phyloP scores from a whole-genome alignment of 2,797 vertebrate genomes.

The Arrhamphus sclerolepis region DNA sequence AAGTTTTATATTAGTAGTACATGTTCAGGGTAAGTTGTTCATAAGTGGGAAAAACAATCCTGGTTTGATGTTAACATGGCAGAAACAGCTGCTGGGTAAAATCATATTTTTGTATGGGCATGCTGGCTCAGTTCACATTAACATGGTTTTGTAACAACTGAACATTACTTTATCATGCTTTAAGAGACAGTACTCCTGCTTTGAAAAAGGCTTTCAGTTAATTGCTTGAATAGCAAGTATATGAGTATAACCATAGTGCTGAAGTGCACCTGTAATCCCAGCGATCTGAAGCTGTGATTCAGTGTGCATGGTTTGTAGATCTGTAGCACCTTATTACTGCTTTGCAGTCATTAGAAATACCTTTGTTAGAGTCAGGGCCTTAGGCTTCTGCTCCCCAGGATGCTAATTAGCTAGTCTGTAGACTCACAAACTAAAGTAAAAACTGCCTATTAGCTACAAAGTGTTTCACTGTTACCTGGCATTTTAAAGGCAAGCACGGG shows the following conservation, averaged over 20 bases:
- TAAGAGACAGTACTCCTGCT: not conserved
- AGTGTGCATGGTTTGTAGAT: slow-evolving; percentile 16
- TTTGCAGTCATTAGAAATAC: slow-evolving; percentile 26
- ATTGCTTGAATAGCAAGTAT: not conserved
- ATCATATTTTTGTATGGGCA: not conserved
- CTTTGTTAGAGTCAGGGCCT: slow-evolving; percentile 25
- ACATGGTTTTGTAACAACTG: not conserved
- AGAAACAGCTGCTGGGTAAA: not conserved
- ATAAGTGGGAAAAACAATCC: not conserved
- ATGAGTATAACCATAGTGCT: not conserved
- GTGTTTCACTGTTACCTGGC: slow-evolving; percentile 13
- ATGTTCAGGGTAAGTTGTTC: not conserved
- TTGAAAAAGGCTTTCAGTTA: not conserved
- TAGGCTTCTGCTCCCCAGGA: slow-evolving; percentile 33
- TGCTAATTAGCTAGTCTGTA: slow-evolving; percentile 41
- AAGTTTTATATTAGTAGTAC: not conserved
- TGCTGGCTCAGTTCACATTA: not conserved
- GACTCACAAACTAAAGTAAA: slow-evolving; percentile 27
- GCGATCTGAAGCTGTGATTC: not conserved
- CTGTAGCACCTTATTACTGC: slow-evolving; percentile 32
- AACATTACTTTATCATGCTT: not conserved
- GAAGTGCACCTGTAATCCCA: not conserved
- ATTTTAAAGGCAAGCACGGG: slow-evolving; percentile 9
- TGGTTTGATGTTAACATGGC: not conserved
- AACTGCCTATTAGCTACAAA: slow-evolving; percentile 23